phyloP scores from a whole-genome alignment of 1,140 invertebrate genomes.

The Drosophila sp. region DNA sequence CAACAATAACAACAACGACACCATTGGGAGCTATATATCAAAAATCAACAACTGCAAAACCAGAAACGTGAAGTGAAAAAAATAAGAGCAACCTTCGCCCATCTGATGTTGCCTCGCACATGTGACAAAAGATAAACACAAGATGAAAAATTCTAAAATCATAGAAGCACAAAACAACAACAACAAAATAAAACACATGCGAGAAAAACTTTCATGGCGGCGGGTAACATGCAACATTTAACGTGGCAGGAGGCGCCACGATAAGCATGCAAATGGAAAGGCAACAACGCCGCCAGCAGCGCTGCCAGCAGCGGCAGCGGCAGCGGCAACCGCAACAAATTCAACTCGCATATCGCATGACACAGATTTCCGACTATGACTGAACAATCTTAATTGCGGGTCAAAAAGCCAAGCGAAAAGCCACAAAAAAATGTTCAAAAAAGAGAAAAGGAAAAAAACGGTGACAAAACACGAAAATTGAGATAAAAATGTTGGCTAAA shows the following conservation, averaged over 20 bases:
- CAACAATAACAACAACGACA: constrained; percentile 54
- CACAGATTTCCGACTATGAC: constrained; percentile 30
- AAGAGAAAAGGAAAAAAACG: constrained; percentile 28
- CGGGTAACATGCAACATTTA: constrained; percentile 61
- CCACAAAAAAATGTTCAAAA: constrained; percentile 32
- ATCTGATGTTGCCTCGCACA: constrained; percentile 42
- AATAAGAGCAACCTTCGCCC: neutral
- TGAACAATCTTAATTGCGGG: constrained; percentile 76
- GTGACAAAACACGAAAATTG: constrained; percentile 46
- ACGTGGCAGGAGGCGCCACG: constrained; percentile 61
- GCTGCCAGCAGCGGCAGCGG: constrained; percentile 26
- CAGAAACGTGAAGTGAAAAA: constrained; percentile 33
- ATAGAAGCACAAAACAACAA: neutral
- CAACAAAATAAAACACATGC: constrained; percentile 27
- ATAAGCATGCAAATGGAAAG: constrained; percentile 81
- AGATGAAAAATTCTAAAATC: constrained; percentile 71
- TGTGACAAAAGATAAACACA: constrained; percentile 80
- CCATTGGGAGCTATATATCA: constrained; percentile 76
- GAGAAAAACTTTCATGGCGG: constrained; percentile 70
- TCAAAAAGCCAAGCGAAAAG: constrained; percentile 59
- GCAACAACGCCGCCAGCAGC: constrained; percentile 33
- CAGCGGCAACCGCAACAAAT: constrained; percentile 20
- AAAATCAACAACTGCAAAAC: constrained; percentile 75
- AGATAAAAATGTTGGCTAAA: constrained; percentile 44
- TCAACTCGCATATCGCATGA: constrained; percentile 25